Evolutionary conservation across 2,888 invertebrate species (phyloP).

Genomic region (Mimumesa dahlbomi): DNA sequence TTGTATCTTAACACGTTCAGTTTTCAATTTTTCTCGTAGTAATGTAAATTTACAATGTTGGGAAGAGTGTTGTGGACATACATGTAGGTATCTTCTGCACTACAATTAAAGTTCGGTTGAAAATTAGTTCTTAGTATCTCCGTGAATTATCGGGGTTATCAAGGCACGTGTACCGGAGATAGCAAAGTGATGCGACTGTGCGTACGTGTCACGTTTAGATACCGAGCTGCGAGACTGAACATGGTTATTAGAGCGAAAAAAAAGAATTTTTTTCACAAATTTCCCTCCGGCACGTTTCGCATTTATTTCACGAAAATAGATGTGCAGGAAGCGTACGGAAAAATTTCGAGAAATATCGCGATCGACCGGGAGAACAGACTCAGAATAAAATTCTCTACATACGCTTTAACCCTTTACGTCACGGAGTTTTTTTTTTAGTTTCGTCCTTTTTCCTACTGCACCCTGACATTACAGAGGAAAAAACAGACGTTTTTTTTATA

Average conservation of each 20-base stretch:
- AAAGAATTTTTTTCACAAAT: constrained; percentile 28
- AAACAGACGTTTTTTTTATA: constrained; percentile 35
- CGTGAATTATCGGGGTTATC: constrained; percentile 64
- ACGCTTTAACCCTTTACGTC: constrained; percentile 24
- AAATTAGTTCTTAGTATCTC: constrained; percentile 67
- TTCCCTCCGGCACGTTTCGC: constrained; percentile 37
- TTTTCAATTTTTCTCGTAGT: too few species aligned
- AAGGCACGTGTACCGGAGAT: constrained; percentile 31
- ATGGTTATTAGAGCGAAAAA: constrained; percentile 39
- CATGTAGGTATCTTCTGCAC: too few species aligned
- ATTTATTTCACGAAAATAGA: constrained; percentile 44
- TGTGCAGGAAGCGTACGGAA: constrained; percentile 6
- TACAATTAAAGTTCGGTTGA: too few species aligned
- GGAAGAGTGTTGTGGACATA: too few species aligned
- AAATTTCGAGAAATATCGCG: constrained; percentile 17
- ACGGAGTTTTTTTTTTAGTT: constrained; percentile 20
- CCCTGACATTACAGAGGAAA: constrained; percentile 18
- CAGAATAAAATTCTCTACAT: neutral
- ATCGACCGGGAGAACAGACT: constrained; percentile 18
- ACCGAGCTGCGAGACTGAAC: constrained; percentile 38
- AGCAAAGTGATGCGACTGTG: constrained; percentile 24
- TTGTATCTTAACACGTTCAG: too few species aligned
- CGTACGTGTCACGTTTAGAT: constrained; percentile 47
- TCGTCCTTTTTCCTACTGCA: constrained; percentile 22
- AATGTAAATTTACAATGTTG: too few species aligned